Base-by-base conservation (phyloP, 2,888 invertebrate genomes). In the Eupithecia subfuscata region DNA sequence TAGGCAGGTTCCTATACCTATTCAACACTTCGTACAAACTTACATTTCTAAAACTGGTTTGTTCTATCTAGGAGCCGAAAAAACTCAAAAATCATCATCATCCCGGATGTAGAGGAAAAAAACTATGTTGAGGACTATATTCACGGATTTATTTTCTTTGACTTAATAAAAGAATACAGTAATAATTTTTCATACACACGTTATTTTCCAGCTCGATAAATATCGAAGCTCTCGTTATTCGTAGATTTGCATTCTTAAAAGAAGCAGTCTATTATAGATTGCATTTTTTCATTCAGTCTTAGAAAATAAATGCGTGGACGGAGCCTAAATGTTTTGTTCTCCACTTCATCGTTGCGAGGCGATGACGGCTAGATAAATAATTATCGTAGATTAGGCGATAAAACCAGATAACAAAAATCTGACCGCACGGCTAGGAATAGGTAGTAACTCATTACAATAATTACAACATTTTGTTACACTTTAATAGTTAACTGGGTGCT, bases 381-480 rank as follows among this genome's bases (percentile, higher is more conserved):
- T 67, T n/a, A 87, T 86, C 84, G 76, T 73, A 84, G 84, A 85
- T 85, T 85, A 84, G 25, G 75, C 73, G 84, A 83, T 87, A 87
- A 78, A 77, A 34, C 56, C 22, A 63, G 86, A 86, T 87, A 87
- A 82, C 65, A 74, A 60, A 65, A 83, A 79, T 78, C 71, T 71
- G 72, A 75, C 74, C 73, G 43, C 73, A 80, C 79, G 77, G 45
- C 67, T 74, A 52, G 37, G 56, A 70, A 22, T 75, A 25, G 65
- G 63, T 64, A 64, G 63, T 64, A 64, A 67, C 74, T 80, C 72
- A 76, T 82, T 81, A 81, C 73, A 82, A 82, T 80, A 81, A 81
- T 77, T 80, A 82, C 74, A 78, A 70, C 75, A 81, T 76, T 78
- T 74, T 72, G 69, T 77, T 73, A 75, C 73, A 78, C 70, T 40